phyloP scores from a whole-genome alignment of 2,113 vertebrate species.

The Serilophus lunatus region DNA sequence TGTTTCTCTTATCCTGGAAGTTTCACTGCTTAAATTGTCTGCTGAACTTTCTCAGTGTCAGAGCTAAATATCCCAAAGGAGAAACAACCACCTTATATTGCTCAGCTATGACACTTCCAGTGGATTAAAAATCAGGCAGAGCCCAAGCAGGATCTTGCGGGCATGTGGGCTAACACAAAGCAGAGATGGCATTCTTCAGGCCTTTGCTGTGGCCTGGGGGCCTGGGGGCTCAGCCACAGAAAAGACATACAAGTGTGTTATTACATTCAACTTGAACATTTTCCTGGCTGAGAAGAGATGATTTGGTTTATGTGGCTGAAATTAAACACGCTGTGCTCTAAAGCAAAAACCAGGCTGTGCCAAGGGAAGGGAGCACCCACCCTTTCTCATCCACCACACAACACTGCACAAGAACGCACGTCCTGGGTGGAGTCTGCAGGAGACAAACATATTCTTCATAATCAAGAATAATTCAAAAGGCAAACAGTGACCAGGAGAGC shows the following conservation, averaged over 20 bases:
- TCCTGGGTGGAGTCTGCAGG: constrained; percentile 52
- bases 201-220: neutral
- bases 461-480: constrained; percentile 80
- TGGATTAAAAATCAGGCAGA: neutral
- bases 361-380: neutral
- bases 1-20: neutral
- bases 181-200: neutral
- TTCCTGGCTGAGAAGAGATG: neutral
- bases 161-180: neutral
- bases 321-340: neutral
- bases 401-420: neutral
- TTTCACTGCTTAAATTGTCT: neutral
- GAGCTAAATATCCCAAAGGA: neutral
- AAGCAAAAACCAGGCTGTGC: neutral
- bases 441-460: constrained; percentile 72
- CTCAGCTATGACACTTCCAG: neutral
- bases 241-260: neutral
- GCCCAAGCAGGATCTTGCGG: neutral
- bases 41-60: neutral
- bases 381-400: neutral
- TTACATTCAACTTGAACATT: neutral
- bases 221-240: too few species aligned
- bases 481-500: constrained; percentile 75
- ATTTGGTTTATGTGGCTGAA: neutral
- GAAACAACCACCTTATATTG: neutral